Evolutionary conservation across 2,888 invertebrate genomes (phyloP).

Genomic region (Cosmia trapezina): DNA sequence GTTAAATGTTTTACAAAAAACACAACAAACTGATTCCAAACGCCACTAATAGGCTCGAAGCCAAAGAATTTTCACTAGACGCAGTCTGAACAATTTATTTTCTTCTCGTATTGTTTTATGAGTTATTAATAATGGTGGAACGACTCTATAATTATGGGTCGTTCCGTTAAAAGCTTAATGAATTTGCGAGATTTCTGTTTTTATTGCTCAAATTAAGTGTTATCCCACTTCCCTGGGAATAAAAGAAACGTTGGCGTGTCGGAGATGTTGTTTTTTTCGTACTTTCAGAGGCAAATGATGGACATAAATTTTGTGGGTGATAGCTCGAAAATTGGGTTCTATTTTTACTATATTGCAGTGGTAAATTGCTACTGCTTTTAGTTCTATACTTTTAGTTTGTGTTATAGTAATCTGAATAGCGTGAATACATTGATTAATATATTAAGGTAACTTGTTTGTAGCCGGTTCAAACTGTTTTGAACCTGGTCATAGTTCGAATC

Average conservation of each 20-base stretch:
- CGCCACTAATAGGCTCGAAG: conserved; percentile 62
- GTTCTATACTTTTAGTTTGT: conserved; percentile 19
- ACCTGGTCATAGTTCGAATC: background rate
- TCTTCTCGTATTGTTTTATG: conserved; percentile 67
- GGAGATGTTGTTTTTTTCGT: conserved; percentile 56
- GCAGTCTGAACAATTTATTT: conserved; percentile 63
- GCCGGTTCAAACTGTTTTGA: background rate
- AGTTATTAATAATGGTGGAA: conserved; percentile 67
- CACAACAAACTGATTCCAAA: conserved; percentile 56
- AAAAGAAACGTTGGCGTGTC: conserved; percentile 63
- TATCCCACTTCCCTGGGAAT: conserved; percentile 62
- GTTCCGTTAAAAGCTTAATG: conserved; percentile 69
- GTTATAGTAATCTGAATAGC: conserved; percentile 18
- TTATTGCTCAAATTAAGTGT: conserved; percentile 67
- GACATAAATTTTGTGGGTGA: conserved; percentile 59
- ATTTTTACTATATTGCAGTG: conserved; percentile 51
- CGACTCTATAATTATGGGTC: conserved; percentile 67
- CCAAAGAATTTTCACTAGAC: conserved; percentile 66
- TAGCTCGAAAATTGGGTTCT: conserved; percentile 50
- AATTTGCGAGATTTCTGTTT: conserved; percentile 69
- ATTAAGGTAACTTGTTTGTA: background rate
- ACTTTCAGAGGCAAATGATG: conserved; percentile 47
- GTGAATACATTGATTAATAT: background rate
- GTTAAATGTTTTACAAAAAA: conserved; percentile 64
- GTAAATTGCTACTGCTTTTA: conserved; percentile 39